Evolutionary conservation across 2,797 vertebrate genomes (phyloP).

Genomic region (Choloepus didactylus): DNA sequence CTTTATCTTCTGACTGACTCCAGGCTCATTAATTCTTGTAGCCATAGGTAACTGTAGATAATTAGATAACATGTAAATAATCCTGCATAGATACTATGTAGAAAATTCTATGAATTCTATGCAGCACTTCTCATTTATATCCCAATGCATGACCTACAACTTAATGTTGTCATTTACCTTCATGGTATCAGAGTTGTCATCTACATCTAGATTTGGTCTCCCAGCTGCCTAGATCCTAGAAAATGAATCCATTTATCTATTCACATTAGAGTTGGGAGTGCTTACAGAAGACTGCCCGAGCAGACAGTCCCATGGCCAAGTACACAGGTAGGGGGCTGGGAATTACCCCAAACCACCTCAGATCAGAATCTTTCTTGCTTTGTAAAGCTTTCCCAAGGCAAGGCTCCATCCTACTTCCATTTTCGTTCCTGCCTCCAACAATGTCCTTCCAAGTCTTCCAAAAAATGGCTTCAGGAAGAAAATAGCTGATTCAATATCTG

Average conservation of each 20-base stretch:
- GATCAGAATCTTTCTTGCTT: not conserved
- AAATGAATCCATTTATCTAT: not conserved
- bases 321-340: not conserved
- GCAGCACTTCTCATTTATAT: not conserved
- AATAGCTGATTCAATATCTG: conserved; percentile 14
- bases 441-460: conserved; percentile 46
- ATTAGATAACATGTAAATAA: no score
- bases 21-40: not conserved
- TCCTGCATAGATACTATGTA: not conserved
- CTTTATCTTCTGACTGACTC: not conserved
- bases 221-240: not conserved
- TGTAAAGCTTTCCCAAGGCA: not conserved
- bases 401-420: not conserved
- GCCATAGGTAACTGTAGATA: not conserved
- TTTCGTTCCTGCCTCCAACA: not conserved
- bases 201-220: not conserved
- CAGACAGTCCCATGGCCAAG: not conserved
- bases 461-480: conserved; percentile 38
- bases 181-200: not conserved
- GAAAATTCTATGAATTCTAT: not conserved
- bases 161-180: not conserved
- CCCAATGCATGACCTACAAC: not conserved
- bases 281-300: not conserved
- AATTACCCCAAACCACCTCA: not conserved
- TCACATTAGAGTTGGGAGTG: not conserved